Conservation (phyloP, 2,888 invertebrate genomes). For the Meiosimyza platycephala region DNA sequence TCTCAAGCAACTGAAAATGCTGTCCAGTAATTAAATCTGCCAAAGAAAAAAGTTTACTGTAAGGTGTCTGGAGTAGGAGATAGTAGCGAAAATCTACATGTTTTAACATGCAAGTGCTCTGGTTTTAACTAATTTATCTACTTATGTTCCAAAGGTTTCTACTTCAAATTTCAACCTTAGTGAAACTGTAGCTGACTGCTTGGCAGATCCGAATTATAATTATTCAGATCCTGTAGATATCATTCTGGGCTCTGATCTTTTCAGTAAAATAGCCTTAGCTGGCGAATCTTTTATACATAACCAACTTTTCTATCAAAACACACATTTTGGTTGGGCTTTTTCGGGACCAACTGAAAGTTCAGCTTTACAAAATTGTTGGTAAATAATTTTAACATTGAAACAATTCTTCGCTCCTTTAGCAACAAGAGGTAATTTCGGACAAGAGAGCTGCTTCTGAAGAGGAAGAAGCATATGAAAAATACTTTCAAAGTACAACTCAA, state of each 20-base stretch:
- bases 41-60: constrained; percentile 1
- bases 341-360: constrained; percentile 19
- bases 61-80: constrained; percentile 8
- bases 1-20: constrained; percentile 18
- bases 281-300: constrained; percentile 28
- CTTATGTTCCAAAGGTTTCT: background rate
- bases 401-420: constrained; percentile 30
- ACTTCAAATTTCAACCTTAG: background rate
- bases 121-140: background rate
- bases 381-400: constrained; percentile 33
- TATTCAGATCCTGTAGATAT: constrained; percentile 32
- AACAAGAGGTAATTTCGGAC: constrained; percentile 22
- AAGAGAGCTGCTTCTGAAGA: constrained; percentile 6
- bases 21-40: background rate
- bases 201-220: constrained; percentile 32
- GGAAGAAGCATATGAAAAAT: constrained; percentile 29
- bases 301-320: constrained; percentile 36
- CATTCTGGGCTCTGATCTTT: constrained; percentile 33
- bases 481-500: constrained; percentile 23
- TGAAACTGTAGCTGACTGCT: background rate
- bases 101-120: background rate
- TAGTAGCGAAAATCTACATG: background rate
- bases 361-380: constrained; percentile 1
- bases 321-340: constrained; percentile 36
- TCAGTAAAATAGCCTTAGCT: constrained; percentile 23